Conservation (phyloP, 2,113 vertebrate genomes). For the Oceanites oceanicus region DNA sequence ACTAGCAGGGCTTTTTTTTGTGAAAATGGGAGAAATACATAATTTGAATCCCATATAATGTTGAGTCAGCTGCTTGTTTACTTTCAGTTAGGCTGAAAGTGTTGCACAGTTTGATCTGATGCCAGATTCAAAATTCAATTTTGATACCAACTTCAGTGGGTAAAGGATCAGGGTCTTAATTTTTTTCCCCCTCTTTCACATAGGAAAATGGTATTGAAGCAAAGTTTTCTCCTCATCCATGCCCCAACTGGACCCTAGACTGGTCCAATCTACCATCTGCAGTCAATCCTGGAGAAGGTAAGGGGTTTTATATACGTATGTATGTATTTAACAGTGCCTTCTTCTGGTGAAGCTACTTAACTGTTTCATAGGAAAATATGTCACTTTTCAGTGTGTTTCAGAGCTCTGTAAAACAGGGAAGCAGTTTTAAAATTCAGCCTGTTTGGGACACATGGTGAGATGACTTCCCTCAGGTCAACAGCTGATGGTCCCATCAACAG, state of each 20-base stretch:
- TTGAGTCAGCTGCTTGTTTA: not conserved
- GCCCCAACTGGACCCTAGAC: slow-evolving; percentile 83
- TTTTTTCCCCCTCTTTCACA: not conserved
- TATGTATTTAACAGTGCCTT: not conserved
- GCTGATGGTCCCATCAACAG: not conserved
- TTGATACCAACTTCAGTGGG: not conserved
- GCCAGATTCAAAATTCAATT: not conserved
- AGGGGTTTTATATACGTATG: not conserved
- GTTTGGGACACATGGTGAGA: not conserved
- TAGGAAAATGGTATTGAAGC: slow-evolving; percentile 89
- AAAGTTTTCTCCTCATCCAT: slow-evolving; percentile 86
- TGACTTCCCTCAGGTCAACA: not conserved
- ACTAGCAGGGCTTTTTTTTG: not conserved
- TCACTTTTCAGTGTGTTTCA: not conserved
- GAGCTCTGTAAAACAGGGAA: not conserved
- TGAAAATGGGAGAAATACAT: not conserved
- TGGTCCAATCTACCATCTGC: slow-evolving; percentile 87
- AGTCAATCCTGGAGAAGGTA: slow-evolving; percentile 92
- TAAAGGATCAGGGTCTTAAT: not conserved
- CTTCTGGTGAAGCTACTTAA: not conserved
- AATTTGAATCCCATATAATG: not conserved
- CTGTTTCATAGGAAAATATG: not conserved
- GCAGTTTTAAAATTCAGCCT: not conserved
- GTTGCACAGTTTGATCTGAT: not conserved
- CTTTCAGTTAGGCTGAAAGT: not conserved